A percentile compares a stretch with the other conserved stretches of the same genome.
These are phyloP conservation scores for Carcinoscorpius rotundicauda DNA, from an alignment of 1,140 invertebrate genomes.

Conservation along the genomic window DNA sequence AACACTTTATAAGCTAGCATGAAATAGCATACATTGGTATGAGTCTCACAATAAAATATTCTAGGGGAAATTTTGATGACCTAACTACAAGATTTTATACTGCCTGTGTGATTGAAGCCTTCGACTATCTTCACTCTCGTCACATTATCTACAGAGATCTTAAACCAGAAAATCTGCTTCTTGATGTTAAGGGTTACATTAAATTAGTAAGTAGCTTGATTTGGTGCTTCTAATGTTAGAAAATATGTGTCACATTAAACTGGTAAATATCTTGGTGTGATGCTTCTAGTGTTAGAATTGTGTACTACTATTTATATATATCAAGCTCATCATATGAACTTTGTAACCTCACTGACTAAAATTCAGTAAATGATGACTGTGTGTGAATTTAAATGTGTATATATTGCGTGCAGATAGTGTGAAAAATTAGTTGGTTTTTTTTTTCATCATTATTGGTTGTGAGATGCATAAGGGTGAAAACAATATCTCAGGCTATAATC, in stretches of 20 bases:
- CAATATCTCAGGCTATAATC: too few relatives aligned
- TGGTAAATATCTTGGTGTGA: conserved; percentile 3
- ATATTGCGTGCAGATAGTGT: too few relatives aligned
- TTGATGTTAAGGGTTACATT: conserved; percentile 73
- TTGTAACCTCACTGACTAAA: conserved; percentile 1
- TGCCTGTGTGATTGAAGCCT: conserved; percentile 81
- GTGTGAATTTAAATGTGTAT: too few relatives aligned
- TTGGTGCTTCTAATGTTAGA: neutral
- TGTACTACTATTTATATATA: conserved; percentile 4
- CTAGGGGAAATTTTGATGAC: conserved; percentile 65
- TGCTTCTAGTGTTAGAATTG: neutral
- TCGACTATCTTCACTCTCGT: conserved; percentile 74
- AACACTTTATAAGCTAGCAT: too few relatives aligned
- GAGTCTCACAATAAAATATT: conserved; percentile 3
- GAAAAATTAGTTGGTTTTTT: too few relatives aligned
- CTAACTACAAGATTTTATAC: conserved; percentile 72
- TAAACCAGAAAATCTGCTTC: conserved; percentile 88
- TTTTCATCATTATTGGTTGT: too few relatives aligned
- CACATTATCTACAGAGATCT: conserved; percentile 87
- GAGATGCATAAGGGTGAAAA: too few relatives aligned
- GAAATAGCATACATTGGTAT: too few relatives aligned
- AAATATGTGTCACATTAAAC: conserved; percentile 1
- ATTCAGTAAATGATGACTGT: neutral
- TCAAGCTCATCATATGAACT: conserved; percentile 1
- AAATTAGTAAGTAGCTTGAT: conserved; percentile 57